These are phyloP conservation scores for Gobio gobio DNA, from an alignment of 2,113 vertebrate species.

Conservation along the genomic window DNA sequence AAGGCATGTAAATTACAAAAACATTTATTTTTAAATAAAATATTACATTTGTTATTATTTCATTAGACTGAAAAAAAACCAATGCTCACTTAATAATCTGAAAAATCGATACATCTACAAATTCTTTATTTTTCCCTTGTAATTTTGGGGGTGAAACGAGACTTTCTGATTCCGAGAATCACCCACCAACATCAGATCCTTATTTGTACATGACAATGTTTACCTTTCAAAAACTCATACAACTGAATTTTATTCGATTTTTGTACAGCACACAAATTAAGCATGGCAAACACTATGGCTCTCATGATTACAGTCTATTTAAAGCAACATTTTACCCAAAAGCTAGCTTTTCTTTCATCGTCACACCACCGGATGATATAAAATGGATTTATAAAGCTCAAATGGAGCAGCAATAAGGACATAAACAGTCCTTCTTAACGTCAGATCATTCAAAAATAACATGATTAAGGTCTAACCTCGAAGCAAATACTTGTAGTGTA, in stretches of 20 bases:
- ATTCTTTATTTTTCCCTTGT: neutral
- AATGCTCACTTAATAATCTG: neutral
- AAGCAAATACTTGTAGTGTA: conserved; percentile 4
- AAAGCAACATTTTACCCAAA: neutral
- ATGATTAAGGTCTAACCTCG: neutral
- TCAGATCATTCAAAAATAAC: neutral
- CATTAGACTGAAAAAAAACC: neutral
- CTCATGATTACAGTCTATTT: conserved; percentile 42
- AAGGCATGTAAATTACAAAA: neutral
- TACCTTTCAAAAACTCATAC: conserved; percentile 25
- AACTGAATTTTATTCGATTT: conserved; percentile 50
- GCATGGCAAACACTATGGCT: conserved; percentile 15
- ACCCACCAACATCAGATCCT: neutral
- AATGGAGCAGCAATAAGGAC: neutral
- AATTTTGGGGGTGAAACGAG: neutral
- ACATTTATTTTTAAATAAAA: neutral
- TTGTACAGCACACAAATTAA: conserved; percentile 53
- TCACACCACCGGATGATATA: neutral
- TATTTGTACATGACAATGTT: neutral
- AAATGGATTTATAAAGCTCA: neutral
- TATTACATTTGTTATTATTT: neutral
- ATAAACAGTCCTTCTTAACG: neutral
- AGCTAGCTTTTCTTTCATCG: neutral
- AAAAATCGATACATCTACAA: neutral
- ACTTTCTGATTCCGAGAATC: neutral